phyloP scores from a whole-genome alignment of 1,140 invertebrate genomes.

The Ruditapes philippinarum region DNA sequence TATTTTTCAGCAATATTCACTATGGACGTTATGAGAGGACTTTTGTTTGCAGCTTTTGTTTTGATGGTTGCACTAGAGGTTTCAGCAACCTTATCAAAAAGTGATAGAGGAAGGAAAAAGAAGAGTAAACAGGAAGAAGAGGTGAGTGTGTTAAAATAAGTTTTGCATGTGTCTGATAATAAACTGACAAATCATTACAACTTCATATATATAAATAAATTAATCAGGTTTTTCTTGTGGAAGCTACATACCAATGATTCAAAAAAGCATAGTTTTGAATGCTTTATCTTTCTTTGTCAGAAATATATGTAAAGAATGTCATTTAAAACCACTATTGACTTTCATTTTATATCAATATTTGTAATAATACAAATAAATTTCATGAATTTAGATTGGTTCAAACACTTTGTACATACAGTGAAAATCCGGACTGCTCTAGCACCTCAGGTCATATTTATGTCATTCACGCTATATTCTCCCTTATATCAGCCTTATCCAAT shows the following conservation, averaged over 20 bases:
- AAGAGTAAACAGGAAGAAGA: constrained; percentile 59
- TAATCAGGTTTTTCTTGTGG: not conserved
- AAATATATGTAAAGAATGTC: no score
- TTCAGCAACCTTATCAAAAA: constrained; percentile 68
- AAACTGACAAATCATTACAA: not conserved
- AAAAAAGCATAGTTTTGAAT: not conserved
- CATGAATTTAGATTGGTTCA: no score
- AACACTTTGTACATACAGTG: no score
- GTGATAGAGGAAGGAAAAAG: constrained; percentile 71
- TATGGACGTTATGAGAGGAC: not conserved
- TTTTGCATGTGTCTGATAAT: not conserved
- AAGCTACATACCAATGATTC: no score
- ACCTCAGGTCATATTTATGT: no score
- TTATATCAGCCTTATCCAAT: no score
- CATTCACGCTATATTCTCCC: no score
- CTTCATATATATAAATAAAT: not conserved
- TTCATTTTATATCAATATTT: no score
- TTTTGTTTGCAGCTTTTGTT: not conserved
- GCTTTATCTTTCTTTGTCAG: not conserved
- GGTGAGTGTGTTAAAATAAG: not conserved
- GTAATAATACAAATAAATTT: no score
- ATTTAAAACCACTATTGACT: no score
- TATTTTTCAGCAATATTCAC: no score
- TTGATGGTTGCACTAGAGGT: not conserved
- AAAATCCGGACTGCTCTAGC: no score